Base-by-base conservation (phyloP, 2,888 invertebrate genomes). In the Shargacucullia verbasci region DNA sequence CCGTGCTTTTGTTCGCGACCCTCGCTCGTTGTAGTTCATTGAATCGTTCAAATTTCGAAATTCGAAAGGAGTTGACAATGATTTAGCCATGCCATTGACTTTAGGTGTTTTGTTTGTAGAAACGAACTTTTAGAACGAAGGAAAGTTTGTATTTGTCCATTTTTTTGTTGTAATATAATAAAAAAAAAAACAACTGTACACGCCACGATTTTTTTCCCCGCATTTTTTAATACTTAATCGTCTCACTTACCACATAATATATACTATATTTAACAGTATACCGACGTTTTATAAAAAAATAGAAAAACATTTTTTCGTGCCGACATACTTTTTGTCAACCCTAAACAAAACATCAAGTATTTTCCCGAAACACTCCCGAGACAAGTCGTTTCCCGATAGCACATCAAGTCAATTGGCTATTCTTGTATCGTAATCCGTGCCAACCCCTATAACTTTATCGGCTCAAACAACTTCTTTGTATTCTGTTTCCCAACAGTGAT, bases 1-100 rank as follows among this genome's bases (percentile, higher is more conserved):
- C 43, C 14, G 59, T 46, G 62, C 73, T 68, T 78, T 84, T 83
- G 83, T 85, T 77, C 63, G 53, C 73, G 57, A 78, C 82, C 84
- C 77, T 58, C 48, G 52, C 11, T 54, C 59, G 76, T 59, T 73
- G 53, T 65, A 63, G 72, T 68, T 57, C 74, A 76, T 68, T 69
- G 69, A 67, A 67, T 73, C 69, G 69, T 57, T 65, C 57, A 69
- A 73, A 62, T 66, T 69, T 74, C 68, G 53, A 61, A 61, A 67
- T 68, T 14, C 0, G 33, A 61, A 45, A 49, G 54, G 27, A 12
- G 12, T 20, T n/a, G n/a, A 0, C 44, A n/a, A 11, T 67, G 40
- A 39, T 61, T 35, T 41, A 13, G 15, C 11, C 29, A 14, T 57
- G 66, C 48, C 62, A 67, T 61, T 67, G 66, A 57, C 56, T 67